Base-by-base conservation (phyloP, 2,797 vertebrate genomes). In the Micropoecilia bifurca region DNA sequence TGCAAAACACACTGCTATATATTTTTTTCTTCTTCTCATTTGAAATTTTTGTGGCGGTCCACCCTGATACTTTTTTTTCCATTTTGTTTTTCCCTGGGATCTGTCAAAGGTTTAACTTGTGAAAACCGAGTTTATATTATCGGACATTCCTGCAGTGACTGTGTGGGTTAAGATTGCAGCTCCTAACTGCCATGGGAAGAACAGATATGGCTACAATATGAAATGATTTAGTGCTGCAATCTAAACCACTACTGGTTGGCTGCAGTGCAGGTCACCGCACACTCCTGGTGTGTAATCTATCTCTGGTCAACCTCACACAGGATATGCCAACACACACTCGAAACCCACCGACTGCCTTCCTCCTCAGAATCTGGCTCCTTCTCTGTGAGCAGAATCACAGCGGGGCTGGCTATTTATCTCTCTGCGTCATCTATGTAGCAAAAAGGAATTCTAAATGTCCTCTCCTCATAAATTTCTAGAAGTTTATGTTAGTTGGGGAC, bases 271-370 rank as follows among this genome's bases (percentile, higher is more conserved):
- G 89, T 89, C 88, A 92, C 92, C 91, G 74, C 93, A 92, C 88
- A 86, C 85, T 89, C 76, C 80, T 89, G 88, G 86, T 88, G 92
- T 93, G 90, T 92, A 91, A 93, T 90, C 93, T 86, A 83, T 91
- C 87, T 92, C 81, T 90, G 93, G 91, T 94, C 92, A 94, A 93
- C 90, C 93, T 94, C 92, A 92, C 84, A 83, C 89, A 91, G 84
- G 88, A 92, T 89, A 93, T 94, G 92, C 92, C 94, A 94, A 90
- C 90, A 90, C 92, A 93, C 92, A 89, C 89, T 90, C 72, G 14
- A 88, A 90, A 88, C 85, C 90, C 88, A 68, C 83, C 79, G 81
- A 90, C 88, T 88, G 92, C 89, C 89, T 90, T 89, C 88, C 79
- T 83, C 84, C 85, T 87, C 80, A 76, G 79, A 90, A 73, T 83